Conservation (phyloP, 2,113 vertebrate genomes). For the Rhipidura dahli region DNA sequence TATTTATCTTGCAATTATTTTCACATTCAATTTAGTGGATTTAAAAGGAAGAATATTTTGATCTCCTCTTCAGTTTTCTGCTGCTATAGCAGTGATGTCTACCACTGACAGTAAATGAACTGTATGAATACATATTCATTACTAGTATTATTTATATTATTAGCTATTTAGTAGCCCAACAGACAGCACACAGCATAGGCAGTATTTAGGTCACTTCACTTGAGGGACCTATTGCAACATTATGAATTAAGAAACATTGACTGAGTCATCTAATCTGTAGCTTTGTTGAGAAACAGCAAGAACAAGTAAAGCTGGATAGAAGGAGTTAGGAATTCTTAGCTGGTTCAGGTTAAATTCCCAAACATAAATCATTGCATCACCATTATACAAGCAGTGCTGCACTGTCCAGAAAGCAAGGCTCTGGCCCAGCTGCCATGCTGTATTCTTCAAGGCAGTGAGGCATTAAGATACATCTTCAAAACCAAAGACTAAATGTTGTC, state of each 20-base stretch:
- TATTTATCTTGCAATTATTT: neutral
- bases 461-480: neutral
- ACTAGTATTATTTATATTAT: neutral
- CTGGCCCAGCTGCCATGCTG: neutral
- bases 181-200: neutral
- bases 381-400: neutral
- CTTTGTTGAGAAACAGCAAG: constrained; percentile 11
- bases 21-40: neutral
- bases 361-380: neutral
- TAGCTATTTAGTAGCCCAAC: neutral
- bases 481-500: neutral
- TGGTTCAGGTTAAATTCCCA: neutral
- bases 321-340: neutral
- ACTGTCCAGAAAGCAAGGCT: neutral
- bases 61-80: neutral
- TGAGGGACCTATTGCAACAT: neutral
- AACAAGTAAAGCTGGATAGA: neutral
- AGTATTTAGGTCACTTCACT: constrained; percentile 16
- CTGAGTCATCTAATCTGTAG: neutral
- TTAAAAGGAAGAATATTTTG: neutral
- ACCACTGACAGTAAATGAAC: neutral
- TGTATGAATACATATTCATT: neutral
- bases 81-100: neutral
- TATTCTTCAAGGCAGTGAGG: neutral
- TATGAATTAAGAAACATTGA: neutral